Evolutionary conservation across 1,140 invertebrate species (phyloP), one percentile per base, ranked within the genome.

Genomic region (Phymorhynchus buccinoides): DNA sequence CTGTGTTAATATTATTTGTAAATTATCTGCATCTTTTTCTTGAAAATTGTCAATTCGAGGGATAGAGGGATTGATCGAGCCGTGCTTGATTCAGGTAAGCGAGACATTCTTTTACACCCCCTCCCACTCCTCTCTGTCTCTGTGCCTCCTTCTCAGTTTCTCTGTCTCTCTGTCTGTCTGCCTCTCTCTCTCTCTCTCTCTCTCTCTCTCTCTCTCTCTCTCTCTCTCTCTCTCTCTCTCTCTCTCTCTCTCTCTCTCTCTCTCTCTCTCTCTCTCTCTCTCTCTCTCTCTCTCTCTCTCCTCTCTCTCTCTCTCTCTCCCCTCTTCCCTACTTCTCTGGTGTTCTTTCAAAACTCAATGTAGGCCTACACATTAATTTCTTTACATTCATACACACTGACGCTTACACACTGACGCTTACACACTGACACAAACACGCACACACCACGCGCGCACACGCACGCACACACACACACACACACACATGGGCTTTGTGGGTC

Each of bases 261-360:
- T 66, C 16, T 66, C 16, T 66, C 16, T 66, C 16, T 66, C 16
- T 66, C 16, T 66, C 16, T 66, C 16, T 66, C n/a, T 18, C n/a
- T 30, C 62, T 66, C 62, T 66, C 62, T 66, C 62, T 66, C 62
- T 66, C 62, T 66, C 62, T 66, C 62, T 66, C 62, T 66, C 62
- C 62, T 27, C 16, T 27, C 62, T 66, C n/a, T 66, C 27, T 27
- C 62, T 27, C 62, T 27, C 62, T 30, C 4, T 66, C 62, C 4
- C 16, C 3, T 27, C 22, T 7, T 52, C 7, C 22, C 48, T 52
- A 7, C 22, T 52, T 22, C 48, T 52, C 22, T 12, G 22, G 7
- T 52, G 48, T 52, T 52, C 7, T 22, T 52, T 52, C 22, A 52
- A 52, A 52, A 22, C 48, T 7, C 22, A 52, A 52, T 22, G 48